Conservation (phyloP, 1,140 invertebrate genomes). For the Ostrea edulis region DNA sequence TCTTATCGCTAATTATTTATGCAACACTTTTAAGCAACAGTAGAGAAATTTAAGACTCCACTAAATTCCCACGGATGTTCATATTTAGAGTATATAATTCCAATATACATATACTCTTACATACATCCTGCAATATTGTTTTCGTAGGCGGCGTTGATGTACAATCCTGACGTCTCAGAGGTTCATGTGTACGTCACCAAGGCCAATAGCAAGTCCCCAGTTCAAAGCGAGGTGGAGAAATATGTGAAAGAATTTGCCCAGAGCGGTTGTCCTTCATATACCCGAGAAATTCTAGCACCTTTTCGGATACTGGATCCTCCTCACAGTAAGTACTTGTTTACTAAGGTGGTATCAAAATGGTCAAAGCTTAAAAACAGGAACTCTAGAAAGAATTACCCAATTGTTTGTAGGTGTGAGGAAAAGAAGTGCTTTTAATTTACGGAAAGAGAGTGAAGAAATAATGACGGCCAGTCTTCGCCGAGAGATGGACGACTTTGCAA, state of each 20-base stretch:
- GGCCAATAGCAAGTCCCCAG: conserved; percentile 48
- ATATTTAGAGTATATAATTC: no score
- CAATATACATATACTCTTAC: no score
- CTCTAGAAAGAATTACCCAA: background rate
- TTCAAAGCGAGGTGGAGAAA: conserved; percentile 52
- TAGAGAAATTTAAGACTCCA: no score
- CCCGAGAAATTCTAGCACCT: conserved; percentile 61
- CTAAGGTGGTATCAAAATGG: background rate
- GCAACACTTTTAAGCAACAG: no score
- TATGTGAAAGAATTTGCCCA: conserved; percentile 59
- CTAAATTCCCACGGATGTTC: no score
- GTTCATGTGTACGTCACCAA: conserved; percentile 63
- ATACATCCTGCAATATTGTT: background rate
- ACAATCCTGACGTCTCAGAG: conserved; percentile 64
- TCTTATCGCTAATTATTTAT: no score
- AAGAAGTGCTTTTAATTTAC: background rate
- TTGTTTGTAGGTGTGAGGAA: conserved; percentile 16
- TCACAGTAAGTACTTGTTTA: conserved; percentile 49
- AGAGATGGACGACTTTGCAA: background rate
- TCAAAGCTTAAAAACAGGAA: background rate
- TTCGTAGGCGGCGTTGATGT: conserved; percentile 63
- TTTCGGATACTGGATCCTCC: conserved; percentile 49
- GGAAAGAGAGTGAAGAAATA: background rate
- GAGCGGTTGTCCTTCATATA: conserved; percentile 57
- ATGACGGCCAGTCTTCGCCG: background rate